These are phyloP conservation scores for Subacronicta megacephala DNA, from an alignment of 2,888 invertebrate species.

Conservation along the genomic window DNA sequence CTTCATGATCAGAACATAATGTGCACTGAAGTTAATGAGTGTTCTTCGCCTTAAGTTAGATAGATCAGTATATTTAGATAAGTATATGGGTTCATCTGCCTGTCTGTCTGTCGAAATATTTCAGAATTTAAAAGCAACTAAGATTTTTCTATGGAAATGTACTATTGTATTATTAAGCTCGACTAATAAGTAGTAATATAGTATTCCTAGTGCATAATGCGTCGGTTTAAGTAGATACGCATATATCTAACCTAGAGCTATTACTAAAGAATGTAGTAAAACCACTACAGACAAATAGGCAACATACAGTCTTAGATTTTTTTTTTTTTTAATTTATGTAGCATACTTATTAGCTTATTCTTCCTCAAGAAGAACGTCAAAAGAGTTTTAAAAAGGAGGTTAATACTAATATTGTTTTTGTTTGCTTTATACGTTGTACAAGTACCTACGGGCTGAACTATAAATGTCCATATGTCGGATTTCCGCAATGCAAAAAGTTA, in stretches of 20 bases:
- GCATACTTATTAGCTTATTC: neutral
- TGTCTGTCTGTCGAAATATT: no score
- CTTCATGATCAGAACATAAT: neutral
- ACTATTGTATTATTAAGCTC: slow-evolving; percentile 46
- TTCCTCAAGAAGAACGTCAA: neutral
- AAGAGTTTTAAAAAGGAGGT: no score
- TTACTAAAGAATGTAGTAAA: slow-evolving; percentile 46
- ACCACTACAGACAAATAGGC: slow-evolving; percentile 59
- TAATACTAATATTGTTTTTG: no score
- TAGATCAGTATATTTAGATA: slow-evolving; percentile 3
- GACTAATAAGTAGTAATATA: slow-evolving; percentile 39
- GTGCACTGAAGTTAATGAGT: slow-evolving; percentile 1
- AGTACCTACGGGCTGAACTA: no score
- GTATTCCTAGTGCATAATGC: slow-evolving; percentile 17
- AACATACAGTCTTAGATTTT: slow-evolving; percentile 61
- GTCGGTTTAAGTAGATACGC: slow-evolving; percentile 29
- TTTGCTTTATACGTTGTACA: no score
- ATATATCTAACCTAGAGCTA: slow-evolving; percentile 26
- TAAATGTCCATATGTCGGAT: no score
- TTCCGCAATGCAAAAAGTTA: no score
- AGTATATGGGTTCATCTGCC: no score
- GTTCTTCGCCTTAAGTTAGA: neutral
- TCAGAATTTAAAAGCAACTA: no score
- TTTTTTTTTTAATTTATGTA: slow-evolving; percentile 3
- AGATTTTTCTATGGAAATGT: slow-evolving; percentile 20